Base-by-base conservation (phyloP, 2,888 invertebrate genomes). In the Morinoia aosen region DNA sequence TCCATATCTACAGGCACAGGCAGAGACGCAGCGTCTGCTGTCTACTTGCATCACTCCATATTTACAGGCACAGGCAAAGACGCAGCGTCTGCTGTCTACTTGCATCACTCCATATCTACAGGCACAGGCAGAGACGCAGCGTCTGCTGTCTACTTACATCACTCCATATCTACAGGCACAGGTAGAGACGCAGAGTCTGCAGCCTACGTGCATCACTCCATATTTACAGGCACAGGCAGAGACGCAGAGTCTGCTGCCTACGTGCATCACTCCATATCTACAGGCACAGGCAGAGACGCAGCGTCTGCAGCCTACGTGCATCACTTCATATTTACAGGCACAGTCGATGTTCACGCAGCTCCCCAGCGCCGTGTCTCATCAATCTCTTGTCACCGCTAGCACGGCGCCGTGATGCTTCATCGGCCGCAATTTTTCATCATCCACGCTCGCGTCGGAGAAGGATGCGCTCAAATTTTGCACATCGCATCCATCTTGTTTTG, bases 351-450 rank as follows among this genome's bases (percentile, higher is more conserved):
- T 25, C 76, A 76, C 8, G 25, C 19, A 12, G 19, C 61, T 48
- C 48, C 48, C 61, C 61, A 12, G 76, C 76, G 25, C 76, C 76
- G 76, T 33, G 76, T 76, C 33, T 76, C 76, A 76, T 76, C 76
- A 76, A 76, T 76, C 76, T 76, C 76, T 76, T 76, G 76, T 76
- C 76, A 76, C 76, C 76, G 76, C 25, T 76, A 16, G 76, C 76
- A 33, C 76, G 76, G 76, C 76, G 76, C 76, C 76, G 76, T 33
- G 76, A 76, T 76, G 76, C 76, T 76, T 76, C 76, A 76, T 76
- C 76, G 76, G 25, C 19, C 33, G 76, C 76, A 76, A 76, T 76
- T 76, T 76, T 76, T 76, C 76, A 76, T 76, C 76, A 76, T 76
- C 76, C 76, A 33, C 76, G 33, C 25, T 1, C 16, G 76, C 76